Conservation (phyloP, 2,888 invertebrate species). For the Xestia ashworthii region DNA sequence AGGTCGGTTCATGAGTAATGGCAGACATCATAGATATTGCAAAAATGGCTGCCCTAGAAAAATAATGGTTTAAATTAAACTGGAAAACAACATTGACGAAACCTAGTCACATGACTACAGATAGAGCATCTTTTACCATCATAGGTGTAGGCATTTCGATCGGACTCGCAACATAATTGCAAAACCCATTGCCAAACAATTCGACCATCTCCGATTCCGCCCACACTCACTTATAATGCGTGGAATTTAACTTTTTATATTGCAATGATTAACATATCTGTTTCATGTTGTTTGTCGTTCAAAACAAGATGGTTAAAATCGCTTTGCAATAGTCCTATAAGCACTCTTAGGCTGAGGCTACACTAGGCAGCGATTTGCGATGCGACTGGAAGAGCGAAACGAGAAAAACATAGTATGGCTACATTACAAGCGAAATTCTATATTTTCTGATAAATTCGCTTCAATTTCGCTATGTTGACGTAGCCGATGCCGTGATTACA, state of each 20-base stretch:
- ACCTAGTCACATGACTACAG: slow-evolving; percentile 57
- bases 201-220: slow-evolving; percentile 69
- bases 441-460: too few species aligned
- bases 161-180: slow-evolving; percentile 61
- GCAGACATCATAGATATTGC: slow-evolving; percentile 14
- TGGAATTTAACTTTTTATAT: slow-evolving; percentile 44
- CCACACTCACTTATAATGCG: slow-evolving; percentile 63
- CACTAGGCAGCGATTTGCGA: too few species aligned
- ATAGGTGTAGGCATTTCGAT: slow-evolving; percentile 33
- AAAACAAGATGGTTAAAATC: slow-evolving; percentile 1
- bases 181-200: slow-evolving; percentile 71
- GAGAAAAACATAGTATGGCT: too few species aligned
- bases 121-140: slow-evolving; percentile 20
- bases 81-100: slow-evolving; percentile 50
- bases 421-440: too few species aligned
- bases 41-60: slow-evolving; percentile 45
- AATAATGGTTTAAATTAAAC: slow-evolving; percentile 25
- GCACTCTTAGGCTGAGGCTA: too few species aligned
- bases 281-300: slow-evolving; percentile 8
- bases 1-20: slow-evolving; percentile 1
- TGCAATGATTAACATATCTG: slow-evolving; percentile 26
- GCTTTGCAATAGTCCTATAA: not conserved
- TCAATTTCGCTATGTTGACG: too few species aligned
- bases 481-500: too few species aligned
- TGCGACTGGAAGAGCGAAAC: too few species aligned